Percentiles rank a stretch among this genome's conserved stretches.
These are phyloP conservation scores for Rafetus swinhoei DNA, from an alignment of 2,113 vertebrate species.

Conservation along the genomic window DNA sequence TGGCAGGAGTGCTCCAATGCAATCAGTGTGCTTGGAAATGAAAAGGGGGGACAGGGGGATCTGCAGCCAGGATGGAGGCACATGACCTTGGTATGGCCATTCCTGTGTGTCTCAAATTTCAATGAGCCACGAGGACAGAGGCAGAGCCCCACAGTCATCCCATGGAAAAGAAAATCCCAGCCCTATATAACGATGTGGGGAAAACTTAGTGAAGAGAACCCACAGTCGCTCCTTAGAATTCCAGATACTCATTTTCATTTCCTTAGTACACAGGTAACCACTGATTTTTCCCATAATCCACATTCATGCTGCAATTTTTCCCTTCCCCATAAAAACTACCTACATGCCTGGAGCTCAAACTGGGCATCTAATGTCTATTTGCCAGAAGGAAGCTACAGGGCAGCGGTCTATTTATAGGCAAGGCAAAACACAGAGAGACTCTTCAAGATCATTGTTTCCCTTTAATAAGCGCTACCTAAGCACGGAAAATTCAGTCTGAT, in stretches of 20 bases:
- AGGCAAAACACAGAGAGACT: not conserved
- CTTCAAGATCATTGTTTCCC: constrained; percentile 16
- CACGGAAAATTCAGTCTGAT: constrained; percentile 46
- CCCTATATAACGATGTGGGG: not conserved
- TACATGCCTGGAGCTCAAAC: not conserved
- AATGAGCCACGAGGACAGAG: not conserved
- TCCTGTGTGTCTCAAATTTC: not conserved
- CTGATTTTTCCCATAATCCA: not conserved
- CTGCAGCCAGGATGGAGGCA: not conserved
- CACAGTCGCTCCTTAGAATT: not conserved
- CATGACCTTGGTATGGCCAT: not conserved
- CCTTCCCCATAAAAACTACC: not conserved
- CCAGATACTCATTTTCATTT: not conserved
- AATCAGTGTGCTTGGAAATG: not conserved
- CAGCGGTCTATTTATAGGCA: constrained; percentile 12
- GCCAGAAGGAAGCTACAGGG: not conserved
- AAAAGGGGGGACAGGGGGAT: not conserved
- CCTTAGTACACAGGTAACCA: not conserved
- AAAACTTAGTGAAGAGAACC: not conserved
- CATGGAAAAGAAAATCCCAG: not conserved
- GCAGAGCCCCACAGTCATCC: not conserved
- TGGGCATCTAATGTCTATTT: constrained; percentile 3
- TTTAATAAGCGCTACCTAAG: constrained; percentile 47
- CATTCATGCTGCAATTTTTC: not conserved
- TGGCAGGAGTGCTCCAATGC: not conserved